Evolutionary conservation across 2,797 vertebrate species (phyloP).

Genomic region (Pelodytes ibericus): DNA sequence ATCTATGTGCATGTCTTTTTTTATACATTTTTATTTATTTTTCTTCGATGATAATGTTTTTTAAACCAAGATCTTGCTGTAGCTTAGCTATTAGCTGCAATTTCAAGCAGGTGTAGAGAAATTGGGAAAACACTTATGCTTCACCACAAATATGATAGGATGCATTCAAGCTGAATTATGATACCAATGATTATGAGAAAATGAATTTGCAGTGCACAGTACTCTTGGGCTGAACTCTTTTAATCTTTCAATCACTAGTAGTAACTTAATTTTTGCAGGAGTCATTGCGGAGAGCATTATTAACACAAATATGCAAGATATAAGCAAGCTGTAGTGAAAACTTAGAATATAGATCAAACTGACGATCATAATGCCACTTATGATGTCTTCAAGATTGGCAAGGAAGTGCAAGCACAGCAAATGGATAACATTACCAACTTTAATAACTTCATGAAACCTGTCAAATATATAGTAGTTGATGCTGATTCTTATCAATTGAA

Average conservation of each 20-base stretch:
- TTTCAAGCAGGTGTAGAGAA: not conserved
- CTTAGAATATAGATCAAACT: not conserved
- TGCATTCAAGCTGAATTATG: not conserved
- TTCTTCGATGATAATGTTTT: no score
- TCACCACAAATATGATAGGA: not conserved
- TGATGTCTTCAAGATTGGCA: not conserved
- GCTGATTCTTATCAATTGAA: not conserved
- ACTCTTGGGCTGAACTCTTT: not conserved
- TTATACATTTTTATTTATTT: no score
- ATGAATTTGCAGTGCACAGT: not conserved
- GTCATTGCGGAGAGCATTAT: conserved; percentile 12
- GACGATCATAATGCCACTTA: not conserved
- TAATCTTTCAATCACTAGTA: not conserved
- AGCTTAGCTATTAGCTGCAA: no score
- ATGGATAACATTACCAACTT: conserved; percentile 12
- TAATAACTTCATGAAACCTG: not conserved
- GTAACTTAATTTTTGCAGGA: not conserved
- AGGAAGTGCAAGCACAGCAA: conserved; percentile 15
- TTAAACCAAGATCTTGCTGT: no score
- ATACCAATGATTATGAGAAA: not conserved
- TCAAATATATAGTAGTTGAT: not conserved
- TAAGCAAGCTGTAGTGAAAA: not conserved
- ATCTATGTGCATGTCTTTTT: no score
- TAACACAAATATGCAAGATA: conserved; percentile 13
- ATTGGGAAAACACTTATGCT: no score